Conservation (phyloP, 2,888 invertebrate genomes). For the Petrolisthes cinctipes region DNA sequence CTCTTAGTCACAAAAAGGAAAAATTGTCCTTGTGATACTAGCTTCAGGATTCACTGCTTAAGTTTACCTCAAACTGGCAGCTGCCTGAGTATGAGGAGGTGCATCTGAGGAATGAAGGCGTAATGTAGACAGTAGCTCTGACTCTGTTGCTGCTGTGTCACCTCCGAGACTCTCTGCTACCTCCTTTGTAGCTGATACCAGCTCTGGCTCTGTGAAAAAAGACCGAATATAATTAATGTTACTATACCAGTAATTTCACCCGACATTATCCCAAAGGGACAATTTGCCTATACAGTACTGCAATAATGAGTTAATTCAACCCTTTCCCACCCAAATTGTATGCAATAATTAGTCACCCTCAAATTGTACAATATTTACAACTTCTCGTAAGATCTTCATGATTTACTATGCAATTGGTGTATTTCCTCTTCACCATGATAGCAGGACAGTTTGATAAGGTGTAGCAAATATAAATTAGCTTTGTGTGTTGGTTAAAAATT, state of each 20-base stretch:
- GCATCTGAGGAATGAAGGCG: slow-evolving; percentile 31
- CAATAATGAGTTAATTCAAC: not conserved
- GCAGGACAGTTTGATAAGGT: too few relatives aligned
- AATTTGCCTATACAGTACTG: not conserved
- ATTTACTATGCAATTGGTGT: too few relatives aligned
- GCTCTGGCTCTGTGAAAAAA: slow-evolving; percentile 33
- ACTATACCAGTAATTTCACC: not conserved
- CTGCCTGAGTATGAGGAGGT: not conserved
- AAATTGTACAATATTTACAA: not conserved
- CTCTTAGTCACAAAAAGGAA: not conserved
- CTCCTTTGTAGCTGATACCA: slow-evolving; percentile 37
- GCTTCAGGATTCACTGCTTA: not conserved
- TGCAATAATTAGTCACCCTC: not conserved
- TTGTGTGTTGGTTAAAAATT: not conserved
- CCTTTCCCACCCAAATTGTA: not conserved
- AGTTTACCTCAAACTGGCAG: not conserved
- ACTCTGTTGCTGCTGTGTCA: slow-evolving; percentile 39
- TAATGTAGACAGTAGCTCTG: slow-evolving; percentile 48
- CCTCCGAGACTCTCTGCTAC: slow-evolving; percentile 55
- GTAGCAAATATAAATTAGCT: too few relatives aligned
- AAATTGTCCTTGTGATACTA: not conserved
- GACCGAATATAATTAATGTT: not conserved
- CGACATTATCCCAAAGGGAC: not conserved
- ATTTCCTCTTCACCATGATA: too few relatives aligned
- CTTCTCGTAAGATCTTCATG: too few relatives aligned